Evolutionary conservation across 2,888 invertebrate species (phyloP), one percentile per base, ranked within the genome.

Genomic region (Argyresthia goedartella): DNA sequence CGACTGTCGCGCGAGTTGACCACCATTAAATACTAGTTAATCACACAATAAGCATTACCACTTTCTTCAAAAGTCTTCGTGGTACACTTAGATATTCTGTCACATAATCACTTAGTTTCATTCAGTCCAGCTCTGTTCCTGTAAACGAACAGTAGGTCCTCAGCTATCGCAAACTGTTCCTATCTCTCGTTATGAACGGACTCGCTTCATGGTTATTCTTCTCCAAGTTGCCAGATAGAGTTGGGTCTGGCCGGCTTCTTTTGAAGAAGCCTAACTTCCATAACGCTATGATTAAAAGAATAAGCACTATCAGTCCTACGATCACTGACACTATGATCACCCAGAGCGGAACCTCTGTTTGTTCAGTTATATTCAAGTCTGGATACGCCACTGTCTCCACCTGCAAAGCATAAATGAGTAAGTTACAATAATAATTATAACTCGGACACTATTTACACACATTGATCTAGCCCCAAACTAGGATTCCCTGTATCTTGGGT

Each of bases 191-290:
- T 39, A 88, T 82, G 63, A 90, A 90, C 15, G 92, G 92, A 65
- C 91, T 92, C 56, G 91, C 90, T 59, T 92, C 92, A 62, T 90
- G 89, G 54, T 81, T 81, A 65, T 92, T 92, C 67, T 93, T 93
- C 69, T 93, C 92, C 25, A 93, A 75, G 73, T 93, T 93, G 0
- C 94, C 95, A 16, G 93, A 93, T 4, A 94, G 74, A 13, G 95
- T 95, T 1, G 92, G 93, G 74, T 95, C 95, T 6, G 94, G 94
- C 58, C 95, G 88, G 69, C 94, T 91, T 65, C 95, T 84, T 69
- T 95, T 95, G 81, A 96, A 96, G 89, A 96, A 96, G 51, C 96
- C 96, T 52, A 95, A 91, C 85, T 94, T 96, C 92, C 95, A 96
- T 54, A 98, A 84, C 16, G 93, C 89, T 50, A 94, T 88, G 45